Base-by-base conservation (phyloP, 2,888 invertebrate genomes). In the Criorhina ranunculi region DNA sequence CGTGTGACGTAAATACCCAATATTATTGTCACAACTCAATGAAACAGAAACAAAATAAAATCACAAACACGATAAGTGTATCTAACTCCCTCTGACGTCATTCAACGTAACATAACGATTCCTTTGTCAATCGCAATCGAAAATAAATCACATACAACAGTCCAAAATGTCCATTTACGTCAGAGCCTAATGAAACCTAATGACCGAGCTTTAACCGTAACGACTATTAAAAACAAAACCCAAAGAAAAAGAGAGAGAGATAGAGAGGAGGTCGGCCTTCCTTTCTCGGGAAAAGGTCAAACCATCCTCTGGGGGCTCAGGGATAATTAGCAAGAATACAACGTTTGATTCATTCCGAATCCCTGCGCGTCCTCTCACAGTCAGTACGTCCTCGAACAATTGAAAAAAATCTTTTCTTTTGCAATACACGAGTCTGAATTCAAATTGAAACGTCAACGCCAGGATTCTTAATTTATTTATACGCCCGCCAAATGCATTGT, bases 361-460 rank as follows among this genome's bases (percentile, higher is more conserved):
- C 40, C 37, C 1, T 42, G n/a, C 24, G 2, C n/a, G 15, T 12
- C 37, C 37, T 17, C 17, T 11, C 40, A n/a, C 12, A 40, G 40
- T 51, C 66, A 64, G 35, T 64, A 19, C 12, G 11, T 35, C 35
- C 17, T 24, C 24, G 19, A 55, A 69, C 67, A 69, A 69, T n/a
- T 55, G 55, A 31, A 5, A 8, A n/a, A 44, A 4, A 17, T 33
- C 6, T 57, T 57, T 44, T 15, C 9, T 19, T 33, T 24, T 15
- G 8, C 12, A 17, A 11, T 40, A 40, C 29, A 24, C 49, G 44
- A 66, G 7, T 46, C 42, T 24, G 24, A 44, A 78, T 62, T 64
- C 19, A 46, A 80, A 80, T 80, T 80, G 67, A 64, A 80, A 80
- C 67, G 80, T 80, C 80, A 80, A 53, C 73, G 60, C 46, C 80